Percentiles rank a stretch among this genome's conserved stretches.
Conservation (phyloP, 2,113 vertebrate genomes). For the Leptodactylus fuscus region DNA sequence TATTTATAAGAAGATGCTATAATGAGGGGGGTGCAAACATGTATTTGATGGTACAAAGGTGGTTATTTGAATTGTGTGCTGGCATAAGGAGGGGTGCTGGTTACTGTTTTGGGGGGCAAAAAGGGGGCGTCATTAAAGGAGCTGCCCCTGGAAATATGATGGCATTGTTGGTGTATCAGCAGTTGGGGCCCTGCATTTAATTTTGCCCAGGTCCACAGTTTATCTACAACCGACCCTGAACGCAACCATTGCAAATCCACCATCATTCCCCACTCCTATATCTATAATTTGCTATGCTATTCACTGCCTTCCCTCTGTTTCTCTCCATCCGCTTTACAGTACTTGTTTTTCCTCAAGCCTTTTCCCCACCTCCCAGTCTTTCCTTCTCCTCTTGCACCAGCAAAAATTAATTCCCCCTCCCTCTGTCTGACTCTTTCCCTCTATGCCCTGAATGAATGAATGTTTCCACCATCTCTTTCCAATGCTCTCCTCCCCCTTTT, state of each 20-base stretch:
- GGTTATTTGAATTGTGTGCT: too few species aligned
- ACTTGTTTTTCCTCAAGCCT: neutral
- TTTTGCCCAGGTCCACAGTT: too few species aligned
- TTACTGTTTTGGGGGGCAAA: too few species aligned
- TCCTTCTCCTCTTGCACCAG: constrained; percentile 30
- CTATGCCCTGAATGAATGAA: constrained; percentile 51
- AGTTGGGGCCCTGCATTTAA: too few species aligned
- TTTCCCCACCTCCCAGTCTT: constrained; percentile 22
- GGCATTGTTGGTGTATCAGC: too few species aligned
- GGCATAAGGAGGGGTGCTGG: too few species aligned
- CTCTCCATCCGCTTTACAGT: neutral
- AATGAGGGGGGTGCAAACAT: too few species aligned
- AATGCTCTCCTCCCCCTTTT: constrained; percentile 29
- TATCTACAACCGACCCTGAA: too few species aligned
- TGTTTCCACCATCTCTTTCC: constrained; percentile 46
- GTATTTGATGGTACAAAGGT: too few species aligned
- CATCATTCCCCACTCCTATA: neutral
- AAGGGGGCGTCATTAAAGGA: too few species aligned
- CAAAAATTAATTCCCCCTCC: constrained; percentile 42
- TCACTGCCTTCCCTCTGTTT: neutral
- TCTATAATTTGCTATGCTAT: neutral
- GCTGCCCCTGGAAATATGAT: too few species aligned
- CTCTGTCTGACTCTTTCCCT: constrained; percentile 46
- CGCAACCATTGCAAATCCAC: neutral
- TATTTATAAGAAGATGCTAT: too few species aligned